Percentiles rank a stretch among this genome's conserved stretches.
These are phyloP conservation scores for Sitta carolinensis DNA, from an alignment of 2,797 vertebrate genomes.

Conservation along the genomic window DNA sequence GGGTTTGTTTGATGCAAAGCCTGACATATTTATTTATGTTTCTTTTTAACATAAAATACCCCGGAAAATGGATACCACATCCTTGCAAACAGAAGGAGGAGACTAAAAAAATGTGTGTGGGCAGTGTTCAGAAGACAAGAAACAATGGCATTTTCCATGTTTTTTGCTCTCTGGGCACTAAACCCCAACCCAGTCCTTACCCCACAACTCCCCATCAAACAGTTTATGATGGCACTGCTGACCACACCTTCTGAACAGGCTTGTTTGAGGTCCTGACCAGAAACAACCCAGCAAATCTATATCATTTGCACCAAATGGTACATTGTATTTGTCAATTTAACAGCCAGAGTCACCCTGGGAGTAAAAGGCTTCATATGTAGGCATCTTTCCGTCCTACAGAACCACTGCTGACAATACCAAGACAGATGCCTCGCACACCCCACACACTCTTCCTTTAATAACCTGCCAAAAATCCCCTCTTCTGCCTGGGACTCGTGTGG, in stretches of 20 bases:
- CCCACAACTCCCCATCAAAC: neutral
- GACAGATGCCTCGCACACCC: neutral
- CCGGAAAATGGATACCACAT: conserved; percentile 38
- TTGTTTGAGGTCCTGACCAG: neutral
- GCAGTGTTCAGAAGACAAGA: neutral
- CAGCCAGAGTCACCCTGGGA: neutral
- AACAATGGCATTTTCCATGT: neutral
- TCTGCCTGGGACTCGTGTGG: rapidly evolving
- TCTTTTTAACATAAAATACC: conserved; percentile 1
- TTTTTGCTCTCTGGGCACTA: neutral
- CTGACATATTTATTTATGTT: conserved; percentile 19
- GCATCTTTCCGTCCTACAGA: neutral
- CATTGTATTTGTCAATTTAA: neutral
- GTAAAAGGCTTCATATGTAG: neutral
- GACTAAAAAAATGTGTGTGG: neutral
- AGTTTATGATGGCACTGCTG: neutral
- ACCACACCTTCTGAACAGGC: neutral
- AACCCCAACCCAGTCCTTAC: neutral
- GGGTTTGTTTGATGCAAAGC: conserved; percentile 26
- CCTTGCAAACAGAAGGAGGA: conserved; percentile 6
- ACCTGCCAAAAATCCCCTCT: neutral
- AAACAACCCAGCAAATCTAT: neutral
- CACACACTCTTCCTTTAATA: rapidly evolving
- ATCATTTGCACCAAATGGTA: neutral
- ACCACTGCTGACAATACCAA: neutral